A percentile compares a stretch with the other conserved stretches of the same genome.
Conservation (phyloP, 1,140 invertebrate species). For the Apis cerana region DNA sequence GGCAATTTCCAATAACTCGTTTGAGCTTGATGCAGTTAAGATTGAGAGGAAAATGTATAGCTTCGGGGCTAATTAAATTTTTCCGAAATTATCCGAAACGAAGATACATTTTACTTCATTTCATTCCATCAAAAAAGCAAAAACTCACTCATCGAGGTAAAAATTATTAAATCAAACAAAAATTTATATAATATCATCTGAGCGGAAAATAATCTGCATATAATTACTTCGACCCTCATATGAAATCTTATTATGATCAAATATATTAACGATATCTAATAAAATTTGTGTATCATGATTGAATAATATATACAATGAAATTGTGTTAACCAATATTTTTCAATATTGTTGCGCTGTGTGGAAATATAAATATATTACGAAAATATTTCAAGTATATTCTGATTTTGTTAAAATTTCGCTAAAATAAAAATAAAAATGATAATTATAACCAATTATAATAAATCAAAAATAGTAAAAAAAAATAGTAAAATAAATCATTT, state of each 20-base stretch:
- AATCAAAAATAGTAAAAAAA: too few relatives aligned
- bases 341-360: too few relatives aligned
- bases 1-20: slow-evolving; percentile 12
- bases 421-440: too few relatives aligned
- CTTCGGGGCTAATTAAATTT: slow-evolving; percentile 3
- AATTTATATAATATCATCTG: background rate
- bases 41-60: background rate
- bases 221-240: background rate
- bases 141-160: background rate
- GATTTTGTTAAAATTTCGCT: too few relatives aligned
- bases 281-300: background rate
- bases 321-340: too few relatives aligned
- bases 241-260: background rate
- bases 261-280: background rate
- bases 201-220: background rate
- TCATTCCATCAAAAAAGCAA: background rate
- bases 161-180: background rate
- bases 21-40: background rate
- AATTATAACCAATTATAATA: too few relatives aligned
- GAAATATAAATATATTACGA: too few relatives aligned
- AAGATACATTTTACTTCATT: background rate
- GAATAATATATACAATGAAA: background rate
- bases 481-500: too few relatives aligned
- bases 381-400: too few relatives aligned
- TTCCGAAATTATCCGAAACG: slow-evolving; percentile 1